These are phyloP conservation scores for Elmis aenea DNA, from an alignment of 2,888 invertebrate genomes.

Conservation along the genomic window DNA sequence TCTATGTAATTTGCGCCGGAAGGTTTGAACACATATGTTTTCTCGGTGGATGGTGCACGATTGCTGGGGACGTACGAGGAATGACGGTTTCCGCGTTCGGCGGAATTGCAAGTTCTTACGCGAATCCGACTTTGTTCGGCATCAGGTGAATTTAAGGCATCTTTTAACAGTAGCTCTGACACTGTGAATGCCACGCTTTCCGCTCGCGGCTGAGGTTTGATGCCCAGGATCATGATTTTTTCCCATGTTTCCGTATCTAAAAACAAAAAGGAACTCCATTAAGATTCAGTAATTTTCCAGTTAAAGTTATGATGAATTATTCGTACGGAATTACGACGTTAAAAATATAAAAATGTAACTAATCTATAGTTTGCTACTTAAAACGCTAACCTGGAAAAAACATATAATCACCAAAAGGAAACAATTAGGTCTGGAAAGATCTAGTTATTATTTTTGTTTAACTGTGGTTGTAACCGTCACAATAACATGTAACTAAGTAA, in stretches of 20 bases:
- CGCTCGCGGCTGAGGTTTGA: conserved; percentile 64
- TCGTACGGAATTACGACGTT: too few species aligned
- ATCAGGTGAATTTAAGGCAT: conserved; percentile 31
- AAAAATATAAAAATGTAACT: too few species aligned
- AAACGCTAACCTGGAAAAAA: too few species aligned
- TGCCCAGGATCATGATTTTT: conserved; percentile 56
- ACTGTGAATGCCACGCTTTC: conserved; percentile 65
- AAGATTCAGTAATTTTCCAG: too few species aligned
- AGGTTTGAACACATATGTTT: conserved; percentile 47
- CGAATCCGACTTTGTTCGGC: conserved; percentile 34
- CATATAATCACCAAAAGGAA: too few species aligned
- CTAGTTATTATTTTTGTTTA: too few species aligned
- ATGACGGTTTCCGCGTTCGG: conserved; percentile 42
- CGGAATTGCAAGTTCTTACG: conserved; percentile 40
- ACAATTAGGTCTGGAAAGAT: too few species aligned
- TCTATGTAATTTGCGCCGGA: conserved; percentile 46
- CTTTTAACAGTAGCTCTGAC: conserved; percentile 50
- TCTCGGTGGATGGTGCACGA: conserved; percentile 41
- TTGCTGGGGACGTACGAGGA: conserved; percentile 46
- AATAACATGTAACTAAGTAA: too few species aligned
- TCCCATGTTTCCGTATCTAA: conserved; percentile 73
- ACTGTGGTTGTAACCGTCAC: too few species aligned
- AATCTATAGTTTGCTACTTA: too few species aligned
- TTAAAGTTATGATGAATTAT: too few species aligned
- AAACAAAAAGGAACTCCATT: conserved; percentile 28